phyloP scores from a whole-genome alignment of 2,797 vertebrate genomes.

The Gambusia yucatana region DNA sequence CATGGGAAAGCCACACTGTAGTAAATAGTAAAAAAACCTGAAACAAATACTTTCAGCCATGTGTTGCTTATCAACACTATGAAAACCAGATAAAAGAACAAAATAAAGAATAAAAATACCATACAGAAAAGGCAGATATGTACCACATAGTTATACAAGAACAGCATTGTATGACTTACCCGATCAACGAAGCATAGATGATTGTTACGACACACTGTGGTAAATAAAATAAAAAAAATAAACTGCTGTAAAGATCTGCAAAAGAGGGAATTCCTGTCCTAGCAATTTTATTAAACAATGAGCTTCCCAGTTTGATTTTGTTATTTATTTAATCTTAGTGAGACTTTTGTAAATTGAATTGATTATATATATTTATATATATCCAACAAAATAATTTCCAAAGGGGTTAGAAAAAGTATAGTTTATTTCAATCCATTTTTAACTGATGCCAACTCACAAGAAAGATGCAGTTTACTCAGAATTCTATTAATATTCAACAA shows the following conservation, averaged over 20 bases:
- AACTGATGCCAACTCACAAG: background rate
- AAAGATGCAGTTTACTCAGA: background rate
- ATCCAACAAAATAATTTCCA: background rate
- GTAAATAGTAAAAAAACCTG: background rate
- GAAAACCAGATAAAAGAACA: constrained; percentile 1
- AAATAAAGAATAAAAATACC: too few relatives aligned
- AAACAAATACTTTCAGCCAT: background rate
- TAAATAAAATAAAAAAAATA: constrained; percentile 1
- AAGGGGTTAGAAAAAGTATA: background rate
- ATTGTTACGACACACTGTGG: constrained; percentile 83
- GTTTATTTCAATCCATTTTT: background rate
- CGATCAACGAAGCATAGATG: constrained; percentile 84
- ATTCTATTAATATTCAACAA: background rate
- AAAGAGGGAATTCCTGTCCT: background rate
- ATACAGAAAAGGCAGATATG: too few relatives aligned
- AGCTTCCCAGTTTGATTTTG: background rate
- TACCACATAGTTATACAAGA: background rate
- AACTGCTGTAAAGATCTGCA: background rate
- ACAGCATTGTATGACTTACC: constrained; percentile 72
- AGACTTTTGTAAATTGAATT: background rate
- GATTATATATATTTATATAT: too few relatives aligned
- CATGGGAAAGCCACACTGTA: constrained; percentile 86
- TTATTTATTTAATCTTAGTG: background rate
- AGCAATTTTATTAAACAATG: background rate
- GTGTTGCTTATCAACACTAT: background rate